These are phyloP conservation scores for Ectemnius cavifrons DNA, from an alignment of 2,888 invertebrate genomes.

Conservation along the genomic window DNA sequence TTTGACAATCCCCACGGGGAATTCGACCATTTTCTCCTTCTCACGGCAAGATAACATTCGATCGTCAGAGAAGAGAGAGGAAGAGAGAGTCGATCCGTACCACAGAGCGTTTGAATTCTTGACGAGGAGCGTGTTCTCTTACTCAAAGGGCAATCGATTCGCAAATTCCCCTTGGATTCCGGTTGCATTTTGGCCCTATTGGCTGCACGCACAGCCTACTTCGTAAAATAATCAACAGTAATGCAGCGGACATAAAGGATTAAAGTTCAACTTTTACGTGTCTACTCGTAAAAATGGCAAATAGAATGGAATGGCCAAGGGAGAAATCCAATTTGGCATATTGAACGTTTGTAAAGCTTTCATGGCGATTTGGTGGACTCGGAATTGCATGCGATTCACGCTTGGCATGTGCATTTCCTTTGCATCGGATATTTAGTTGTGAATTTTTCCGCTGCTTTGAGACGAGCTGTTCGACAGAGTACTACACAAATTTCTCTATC, in stretches of 20 bases:
- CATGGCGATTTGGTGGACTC: no score
- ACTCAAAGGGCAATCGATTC: neutral
- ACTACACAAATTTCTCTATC: neutral
- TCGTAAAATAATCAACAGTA: neutral
- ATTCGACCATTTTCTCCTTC: slow-evolving; percentile 14
- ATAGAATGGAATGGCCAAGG: no score
- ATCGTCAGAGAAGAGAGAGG: slow-evolving; percentile 28
- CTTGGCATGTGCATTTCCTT: neutral
- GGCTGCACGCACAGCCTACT: neutral
- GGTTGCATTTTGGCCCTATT: neutral
- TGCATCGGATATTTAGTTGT: slow-evolving; percentile 17
- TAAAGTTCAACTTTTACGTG: no score
- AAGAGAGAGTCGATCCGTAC: no score
- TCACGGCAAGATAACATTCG: slow-evolving; percentile 34
- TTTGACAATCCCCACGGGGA: slow-evolving; percentile 18
- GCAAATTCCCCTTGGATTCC: neutral
- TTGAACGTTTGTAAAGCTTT: no score
- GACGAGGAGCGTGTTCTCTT: neutral
- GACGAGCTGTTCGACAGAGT: no score
- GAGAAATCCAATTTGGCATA: no score
- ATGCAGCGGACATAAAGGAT: neutral
- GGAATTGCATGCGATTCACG: no score
- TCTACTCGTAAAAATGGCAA: no score
- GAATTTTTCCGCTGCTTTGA: neutral
- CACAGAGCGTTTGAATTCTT: neutral